A percentile compares a stretch with the other conserved stretches of the same genome.
These are phyloP conservation scores for Chymomyza costata DNA, from an alignment of 1,140 invertebrate genomes.

Conservation along the genomic window DNA sequence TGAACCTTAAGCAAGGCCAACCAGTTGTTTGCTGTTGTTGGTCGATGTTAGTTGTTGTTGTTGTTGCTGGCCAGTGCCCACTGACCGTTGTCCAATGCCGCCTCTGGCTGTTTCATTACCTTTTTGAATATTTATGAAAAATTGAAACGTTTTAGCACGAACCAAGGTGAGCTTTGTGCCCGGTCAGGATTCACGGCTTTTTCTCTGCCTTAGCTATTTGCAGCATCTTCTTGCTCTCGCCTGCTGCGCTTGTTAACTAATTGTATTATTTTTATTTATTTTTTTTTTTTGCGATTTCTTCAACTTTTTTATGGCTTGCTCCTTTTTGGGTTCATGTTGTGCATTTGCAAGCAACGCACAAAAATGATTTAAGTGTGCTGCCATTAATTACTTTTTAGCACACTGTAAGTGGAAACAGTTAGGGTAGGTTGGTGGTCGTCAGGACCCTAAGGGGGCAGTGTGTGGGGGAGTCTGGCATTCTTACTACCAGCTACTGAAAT, in stretches of 20 bases:
- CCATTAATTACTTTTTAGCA: constrained; percentile 64
- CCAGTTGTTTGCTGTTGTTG: constrained; percentile 4
- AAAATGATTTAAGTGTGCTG: constrained; percentile 71
- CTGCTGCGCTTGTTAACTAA: constrained; percentile 65
- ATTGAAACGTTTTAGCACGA: constrained; percentile 70
- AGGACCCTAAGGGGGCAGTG: background rate
- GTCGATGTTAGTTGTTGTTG: constrained; percentile 13
- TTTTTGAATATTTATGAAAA: constrained; percentile 74
- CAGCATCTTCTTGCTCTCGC: background rate
- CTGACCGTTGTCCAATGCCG: background rate
- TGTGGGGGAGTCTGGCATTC: background rate
- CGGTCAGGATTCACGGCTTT: constrained; percentile 28
- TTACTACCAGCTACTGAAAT: constrained; percentile 43
- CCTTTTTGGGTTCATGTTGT: constrained; percentile 29
- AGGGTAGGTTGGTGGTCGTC: background rate
- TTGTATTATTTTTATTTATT: constrained; percentile 54
- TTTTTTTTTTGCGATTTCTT: background rate
- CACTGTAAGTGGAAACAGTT: constrained; percentile 17
- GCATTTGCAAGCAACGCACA: constrained; percentile 56
- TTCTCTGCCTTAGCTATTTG: constrained; percentile 3
- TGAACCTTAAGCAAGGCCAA: background rate
- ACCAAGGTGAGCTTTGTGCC: constrained; percentile 27
- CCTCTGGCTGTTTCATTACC: constrained; percentile 34
- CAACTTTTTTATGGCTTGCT: constrained; percentile 5
- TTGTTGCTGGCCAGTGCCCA: constrained; percentile 11